Base-by-base conservation (phyloP, 2,797 vertebrate species). In the Rhyacichthys aspro region DNA sequence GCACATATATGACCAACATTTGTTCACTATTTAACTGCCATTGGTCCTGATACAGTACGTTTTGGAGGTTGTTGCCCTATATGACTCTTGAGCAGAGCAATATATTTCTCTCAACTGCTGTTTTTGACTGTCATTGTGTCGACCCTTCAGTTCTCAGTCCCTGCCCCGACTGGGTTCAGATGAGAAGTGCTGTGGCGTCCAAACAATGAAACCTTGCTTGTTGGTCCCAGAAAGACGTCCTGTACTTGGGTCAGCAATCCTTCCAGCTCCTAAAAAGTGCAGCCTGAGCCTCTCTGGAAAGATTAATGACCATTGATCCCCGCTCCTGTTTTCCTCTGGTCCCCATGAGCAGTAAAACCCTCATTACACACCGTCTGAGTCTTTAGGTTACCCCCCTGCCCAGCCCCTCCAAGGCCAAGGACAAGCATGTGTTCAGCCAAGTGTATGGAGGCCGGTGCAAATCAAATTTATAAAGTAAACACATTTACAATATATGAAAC, bases 231-330 rank as follows among this genome's bases (percentile, higher is more conserved):
- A 86, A 86, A 87, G 76, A 86, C 47, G 39, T 83, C 80, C 81
- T 78, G 67, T 59, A 76, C 85, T 82, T 87, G 80, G 90, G 81
- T 93, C 91, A 92, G 91, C 91, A 85, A 70, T 89, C 86, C 78
- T 83, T 84, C 69, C 71, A 65, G 60, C 69, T 65, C 67, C 59
- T 74, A 79, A 88, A 90, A 92, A 89, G 77, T 91, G 90, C 89
- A 92, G 64, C 82, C 78, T 15, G 79, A 72, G 78, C 76, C 77
- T 86, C 86, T 90, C 82, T 69, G 34, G 74, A 74, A 90, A 89
- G 91, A 93, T 93, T 91, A 91, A 93, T 92, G 90, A 89, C 84
- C 88, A 90, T 78, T 85, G 86, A 91, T 92, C 82, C 79, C 42
- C 47, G 33, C 78, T 53, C 54, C 81, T 68, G 67, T 81, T 83